Evolutionary conservation across 2,797 vertebrate species (phyloP).

Genomic region (Tenualosa ilisha): DNA sequence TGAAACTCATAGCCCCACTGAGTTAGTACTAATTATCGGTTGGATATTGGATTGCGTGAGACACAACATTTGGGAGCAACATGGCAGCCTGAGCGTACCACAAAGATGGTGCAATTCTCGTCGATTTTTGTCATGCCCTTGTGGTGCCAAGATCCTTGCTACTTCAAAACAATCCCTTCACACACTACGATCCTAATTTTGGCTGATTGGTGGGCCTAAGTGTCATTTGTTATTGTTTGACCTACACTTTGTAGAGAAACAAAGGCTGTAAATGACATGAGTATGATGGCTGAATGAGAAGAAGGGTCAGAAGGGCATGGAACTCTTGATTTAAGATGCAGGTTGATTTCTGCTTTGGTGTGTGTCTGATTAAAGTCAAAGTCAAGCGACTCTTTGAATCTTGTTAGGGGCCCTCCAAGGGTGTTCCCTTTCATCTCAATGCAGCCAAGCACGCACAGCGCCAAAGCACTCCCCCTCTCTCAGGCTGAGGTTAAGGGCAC

Average conservation of each 20-base stretch:
- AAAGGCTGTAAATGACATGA: background rate
- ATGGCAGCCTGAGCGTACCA: too few relatives aligned
- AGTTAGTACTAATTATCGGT: too few relatives aligned
- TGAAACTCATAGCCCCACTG: too few relatives aligned
- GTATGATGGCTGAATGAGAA: background rate
- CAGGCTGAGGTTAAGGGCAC: background rate
- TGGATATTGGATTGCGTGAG: too few relatives aligned
- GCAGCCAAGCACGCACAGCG: slow-evolving; percentile 40
- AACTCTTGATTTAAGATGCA: slow-evolving; percentile 36
- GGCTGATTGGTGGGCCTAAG: background rate
- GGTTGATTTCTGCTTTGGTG: slow-evolving; percentile 33
- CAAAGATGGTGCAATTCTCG: too few relatives aligned
- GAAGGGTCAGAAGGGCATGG: slow-evolving; percentile 41
- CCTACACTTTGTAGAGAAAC: background rate
- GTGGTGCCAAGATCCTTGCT: background rate
- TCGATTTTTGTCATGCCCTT: too few relatives aligned
- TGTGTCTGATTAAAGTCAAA: slow-evolving; percentile 52
- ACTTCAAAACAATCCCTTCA: background rate
- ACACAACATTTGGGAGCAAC: too few relatives aligned
- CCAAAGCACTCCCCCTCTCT: background rate
- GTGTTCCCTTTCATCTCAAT: slow-evolving; percentile 50
- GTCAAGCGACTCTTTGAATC: slow-evolving; percentile 34
- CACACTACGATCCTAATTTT: background rate
- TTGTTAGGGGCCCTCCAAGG: slow-evolving; percentile 43
- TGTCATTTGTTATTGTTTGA: background rate